These are phyloP conservation scores for Onychorhynchus coronatus DNA, from an alignment of 2,113 vertebrate species.

Conservation along the genomic window DNA sequence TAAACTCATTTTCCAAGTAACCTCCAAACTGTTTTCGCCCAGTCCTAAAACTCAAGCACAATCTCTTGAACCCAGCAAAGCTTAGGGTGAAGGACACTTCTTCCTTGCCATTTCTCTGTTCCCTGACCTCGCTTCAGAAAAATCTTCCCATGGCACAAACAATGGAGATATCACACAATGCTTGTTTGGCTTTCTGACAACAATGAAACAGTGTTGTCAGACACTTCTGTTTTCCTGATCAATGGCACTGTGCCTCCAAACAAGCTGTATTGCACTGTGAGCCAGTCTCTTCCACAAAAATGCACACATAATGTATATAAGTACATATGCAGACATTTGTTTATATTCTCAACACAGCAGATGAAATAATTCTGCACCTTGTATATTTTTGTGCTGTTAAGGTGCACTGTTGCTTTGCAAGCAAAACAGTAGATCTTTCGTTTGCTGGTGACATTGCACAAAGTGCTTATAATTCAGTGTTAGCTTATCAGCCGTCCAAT, in stretches of 20 bases:
- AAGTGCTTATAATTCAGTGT: constrained; percentile 83
- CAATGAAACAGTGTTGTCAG: not conserved
- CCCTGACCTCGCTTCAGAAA: not conserved
- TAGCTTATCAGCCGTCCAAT: constrained; percentile 81
- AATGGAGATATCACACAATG: not conserved
- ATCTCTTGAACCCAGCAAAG: not conserved
- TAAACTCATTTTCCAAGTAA: not conserved
- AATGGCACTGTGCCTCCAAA: not conserved
- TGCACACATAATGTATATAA: not conserved
- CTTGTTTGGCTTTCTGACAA: constrained; percentile 27
- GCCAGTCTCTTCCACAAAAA: constrained; percentile 7
- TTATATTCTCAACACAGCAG: constrained; percentile 63
- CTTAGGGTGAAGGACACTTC: not conserved
- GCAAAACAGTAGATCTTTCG: constrained; percentile 76
- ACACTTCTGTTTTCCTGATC: constrained; percentile 33
- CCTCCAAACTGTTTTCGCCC: not conserved
- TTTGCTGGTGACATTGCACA: constrained; percentile 76
- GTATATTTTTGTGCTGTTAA: constrained; percentile 68
- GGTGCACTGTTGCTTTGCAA: constrained; percentile 69
- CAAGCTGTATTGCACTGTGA: not conserved
- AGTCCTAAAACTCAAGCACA: not conserved
- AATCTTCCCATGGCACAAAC: not conserved
- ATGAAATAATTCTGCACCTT: constrained; percentile 63
- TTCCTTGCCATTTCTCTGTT: not conserved
- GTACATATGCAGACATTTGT: not conserved